Conservation (phyloP, 2,888 invertebrate genomes). For the Ectemnius cavifrons region DNA sequence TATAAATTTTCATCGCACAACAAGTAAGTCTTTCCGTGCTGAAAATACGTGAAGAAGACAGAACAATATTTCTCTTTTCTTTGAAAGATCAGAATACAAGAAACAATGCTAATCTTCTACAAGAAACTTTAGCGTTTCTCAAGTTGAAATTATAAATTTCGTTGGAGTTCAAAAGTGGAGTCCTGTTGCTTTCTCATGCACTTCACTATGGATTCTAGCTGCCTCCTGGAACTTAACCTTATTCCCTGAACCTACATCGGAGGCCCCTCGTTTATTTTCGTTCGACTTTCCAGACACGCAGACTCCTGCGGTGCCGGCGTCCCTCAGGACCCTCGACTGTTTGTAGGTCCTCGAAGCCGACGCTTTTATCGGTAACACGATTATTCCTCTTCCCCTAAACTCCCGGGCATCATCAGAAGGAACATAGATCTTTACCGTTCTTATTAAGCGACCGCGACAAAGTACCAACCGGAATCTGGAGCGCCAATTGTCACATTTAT, state of each 20-base stretch:
- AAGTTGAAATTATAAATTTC: constrained; percentile 38
- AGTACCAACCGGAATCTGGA: neutral
- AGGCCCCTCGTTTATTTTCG: constrained; percentile 54
- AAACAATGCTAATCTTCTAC: no score
- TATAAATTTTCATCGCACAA: no score
- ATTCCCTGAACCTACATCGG: constrained; percentile 48
- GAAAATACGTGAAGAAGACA: no score
- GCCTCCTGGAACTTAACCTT: constrained; percentile 59
- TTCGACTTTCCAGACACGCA: constrained; percentile 60
- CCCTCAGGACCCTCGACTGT: constrained; percentile 36
- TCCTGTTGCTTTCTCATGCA: constrained; percentile 39
- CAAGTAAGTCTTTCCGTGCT: no score
- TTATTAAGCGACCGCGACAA: neutral
- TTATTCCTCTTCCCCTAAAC: constrained; percentile 17
- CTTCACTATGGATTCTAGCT: constrained; percentile 34
- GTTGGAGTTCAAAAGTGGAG: constrained; percentile 30
- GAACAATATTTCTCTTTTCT: neutral
- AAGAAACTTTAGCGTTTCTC: no score
- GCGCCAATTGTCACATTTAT: no score
- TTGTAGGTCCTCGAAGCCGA: constrained; percentile 46
- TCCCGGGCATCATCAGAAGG: neutral
- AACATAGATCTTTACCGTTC: neutral
- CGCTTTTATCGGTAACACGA: constrained; percentile 41
- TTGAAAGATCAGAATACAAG: neutral
- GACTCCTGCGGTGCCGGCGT: constrained; percentile 37